These are phyloP conservation scores for Mastigias papua DNA, from an alignment of 30 jellyfish, hydroid and myxozoan species.

Conservation along the genomic window DNA sequence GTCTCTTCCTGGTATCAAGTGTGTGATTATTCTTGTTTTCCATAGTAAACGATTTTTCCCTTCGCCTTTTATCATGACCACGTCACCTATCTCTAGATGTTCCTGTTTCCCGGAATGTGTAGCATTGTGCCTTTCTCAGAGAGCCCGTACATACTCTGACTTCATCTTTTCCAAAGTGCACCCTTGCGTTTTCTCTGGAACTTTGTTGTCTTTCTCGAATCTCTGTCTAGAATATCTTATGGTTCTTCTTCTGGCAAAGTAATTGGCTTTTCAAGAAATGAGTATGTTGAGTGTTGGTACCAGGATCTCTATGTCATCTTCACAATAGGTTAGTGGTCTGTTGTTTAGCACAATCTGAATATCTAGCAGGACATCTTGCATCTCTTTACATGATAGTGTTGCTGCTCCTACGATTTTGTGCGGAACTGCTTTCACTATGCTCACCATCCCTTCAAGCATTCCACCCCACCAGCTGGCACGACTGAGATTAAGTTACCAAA, in stretches of 20 bases:
- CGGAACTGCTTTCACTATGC: not conserved
- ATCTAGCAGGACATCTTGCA: conserved; percentile 58
- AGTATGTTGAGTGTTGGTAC: conserved; percentile 61
- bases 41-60: conserved; percentile 46
- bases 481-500: conserved; percentile 67
- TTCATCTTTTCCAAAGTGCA: conserved; percentile 73
- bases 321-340: not conserved
- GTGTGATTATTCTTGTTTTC: conserved; percentile 49
- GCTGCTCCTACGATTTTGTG: conserved; percentile 52
- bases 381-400: conserved; percentile 40
- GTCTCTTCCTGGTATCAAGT: not conserved
- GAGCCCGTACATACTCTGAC: conserved; percentile 33
- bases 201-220: conserved; percentile 66
- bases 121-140: not conserved
- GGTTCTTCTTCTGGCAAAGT: conserved; percentile 15
- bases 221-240: conserved; percentile 44
- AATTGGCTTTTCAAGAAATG: conserved; percentile 29
- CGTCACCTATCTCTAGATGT: conserved; percentile 49
- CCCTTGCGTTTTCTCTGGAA: conserved; percentile 60
- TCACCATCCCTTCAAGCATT: not conserved
- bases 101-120: conserved; percentile 10
- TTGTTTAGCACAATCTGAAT: conserved; percentile 24
- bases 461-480: conserved; percentile 73
- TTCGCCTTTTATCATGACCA: conserved; percentile 69
- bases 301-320: conserved; percentile 30